Evolutionary conservation across 2,888 invertebrate species (phyloP), one percentile per base, ranked within the genome.

Genomic region (Drosophila gaucha): DNA sequence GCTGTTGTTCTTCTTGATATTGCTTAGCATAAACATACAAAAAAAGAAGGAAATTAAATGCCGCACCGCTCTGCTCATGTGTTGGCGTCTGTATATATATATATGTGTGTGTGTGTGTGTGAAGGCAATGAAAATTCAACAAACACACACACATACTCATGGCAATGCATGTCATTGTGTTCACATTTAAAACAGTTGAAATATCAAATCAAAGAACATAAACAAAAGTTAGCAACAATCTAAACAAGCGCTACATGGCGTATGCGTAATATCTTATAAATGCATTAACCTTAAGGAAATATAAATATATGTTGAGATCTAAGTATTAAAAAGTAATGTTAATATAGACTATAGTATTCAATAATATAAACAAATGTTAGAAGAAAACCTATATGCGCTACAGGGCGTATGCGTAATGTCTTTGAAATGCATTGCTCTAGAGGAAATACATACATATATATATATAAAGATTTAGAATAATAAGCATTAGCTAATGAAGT

Each of bases 11-110:
- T 57, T 59, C 26, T 50, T 56, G 31, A 31, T 67, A 49, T 78
- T 73, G 54, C 77, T 69, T 68, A 80, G 77, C 78, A 77, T 84
- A 80, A 80, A 84, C 78, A 84, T 64, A 66, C 59, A 62, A 62
- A 39, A 56, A 44, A 46, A 46, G 20, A 59, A 59, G 64, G 52
- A 70, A 74, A 65, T 76, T 64, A 65, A 76, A 76, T 74, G 71
- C 74, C 67, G 52, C 44, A 58, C 58, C 56, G 70, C 59, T 72
- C 20, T 18, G 47, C 58, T 63, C 26, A 36, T 66, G 70, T 24
- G 51, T 52, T 66, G 50, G 26, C 39, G 20, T 31, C 12, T 50
- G 30, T 54, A 26, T 58, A 30, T 54, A 14, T 28, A 26, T 46
- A 31, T 10, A 35, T 51, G 16, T 39, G 14, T 49, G 18, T 41